Base-by-base conservation (phyloP, 92 coral and sea anemone genomes). In the Nematostella vectensis region DNA sequence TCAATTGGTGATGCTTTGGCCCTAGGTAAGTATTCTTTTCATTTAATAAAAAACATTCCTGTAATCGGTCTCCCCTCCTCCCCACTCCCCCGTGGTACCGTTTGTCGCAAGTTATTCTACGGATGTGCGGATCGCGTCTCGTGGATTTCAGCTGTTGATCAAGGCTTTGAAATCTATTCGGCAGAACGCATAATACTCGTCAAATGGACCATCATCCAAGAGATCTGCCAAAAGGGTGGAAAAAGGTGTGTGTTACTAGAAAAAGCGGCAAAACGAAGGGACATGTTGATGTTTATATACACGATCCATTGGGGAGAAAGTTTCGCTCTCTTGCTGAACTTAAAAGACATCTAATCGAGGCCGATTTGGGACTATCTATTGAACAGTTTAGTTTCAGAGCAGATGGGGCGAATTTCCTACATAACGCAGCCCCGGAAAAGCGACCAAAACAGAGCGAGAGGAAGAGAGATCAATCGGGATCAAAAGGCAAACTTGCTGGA, bases 251-350 rank as follows among this genome's bases (percentile, higher is more conserved):
- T 31, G 38, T 30, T 13, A 72, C 66, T 27, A 56, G 88, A 25
- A 70, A 75, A 71, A 50, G 74, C 16, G 87, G 91, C 1, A 78
- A 69, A 57, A 77, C 82, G 6, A 61, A 55, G 42, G 96, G 91
- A 40, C 49, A 26, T 28, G 42, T 47, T 29, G 96, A 87, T 67
- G 71, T 83, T 39, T 88, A 54, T 43, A 39, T 76, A 16, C 55
- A 78, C 36, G 61, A 52, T 28, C 83, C 96, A 25, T 53, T 69
- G 29, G 91, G 96, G 16, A 61, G 61, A 30, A 51, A 53, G 58
- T 72, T 77, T 54, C 83, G 87, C 12, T 88, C 83, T n/a, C 70
- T 63, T 11, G 51, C 50, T 16, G 77, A 79, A 33, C 77, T 88
- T 25, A 40, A 69, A 27, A 59, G 55, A 13, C 62, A 73, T 47